Conservation (phyloP, 92 coral and sea anemone species). For the Blastomussa wellsi region DNA sequence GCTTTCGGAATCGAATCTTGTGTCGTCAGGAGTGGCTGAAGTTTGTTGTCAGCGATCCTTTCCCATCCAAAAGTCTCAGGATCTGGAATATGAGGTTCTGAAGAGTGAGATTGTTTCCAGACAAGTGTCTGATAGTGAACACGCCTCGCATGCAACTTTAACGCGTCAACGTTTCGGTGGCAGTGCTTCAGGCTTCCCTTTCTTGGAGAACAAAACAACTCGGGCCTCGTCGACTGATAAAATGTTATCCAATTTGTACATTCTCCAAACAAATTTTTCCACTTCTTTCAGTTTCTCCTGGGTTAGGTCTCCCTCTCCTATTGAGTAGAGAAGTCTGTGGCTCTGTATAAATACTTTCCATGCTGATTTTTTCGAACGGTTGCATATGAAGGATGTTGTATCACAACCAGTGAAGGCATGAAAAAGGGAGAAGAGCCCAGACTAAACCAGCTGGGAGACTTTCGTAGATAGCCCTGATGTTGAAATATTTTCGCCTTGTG, state of each 20-base stretch:
- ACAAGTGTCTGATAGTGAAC: constrained; percentile 37
- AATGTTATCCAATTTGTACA: constrained; percentile 44
- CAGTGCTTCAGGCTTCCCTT: background rate
- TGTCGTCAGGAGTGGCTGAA: constrained; percentile 53
- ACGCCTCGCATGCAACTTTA: constrained; percentile 35
- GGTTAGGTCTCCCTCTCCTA: constrained; percentile 44
- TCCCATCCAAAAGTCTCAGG: background rate
- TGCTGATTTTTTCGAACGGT: constrained; percentile 31
- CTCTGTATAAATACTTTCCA: constrained; percentile 27
- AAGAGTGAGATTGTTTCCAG: constrained; percentile 46
- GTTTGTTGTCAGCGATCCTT: constrained; percentile 33
- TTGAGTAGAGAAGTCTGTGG: constrained; percentile 38
- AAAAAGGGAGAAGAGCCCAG: constrained; percentile 61
- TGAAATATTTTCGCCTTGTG: constrained; percentile 54
- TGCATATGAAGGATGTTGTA: constrained; percentile 44
- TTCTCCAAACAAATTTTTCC: constrained; percentile 53
- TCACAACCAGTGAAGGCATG: constrained; percentile 54
- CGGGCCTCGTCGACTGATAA: constrained; percentile 37
- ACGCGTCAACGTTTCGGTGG: constrained; percentile 53
- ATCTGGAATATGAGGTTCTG: constrained; percentile 36
- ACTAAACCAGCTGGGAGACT: constrained; percentile 40
- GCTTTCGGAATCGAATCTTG: constrained; percentile 51
- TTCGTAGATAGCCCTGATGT: constrained; percentile 47
- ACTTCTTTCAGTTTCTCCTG: constrained; percentile 38
- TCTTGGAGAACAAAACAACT: background rate